Evolutionary conservation across 2,888 invertebrate genomes (phyloP).

Genomic region (Dascillus cervinus): DNA sequence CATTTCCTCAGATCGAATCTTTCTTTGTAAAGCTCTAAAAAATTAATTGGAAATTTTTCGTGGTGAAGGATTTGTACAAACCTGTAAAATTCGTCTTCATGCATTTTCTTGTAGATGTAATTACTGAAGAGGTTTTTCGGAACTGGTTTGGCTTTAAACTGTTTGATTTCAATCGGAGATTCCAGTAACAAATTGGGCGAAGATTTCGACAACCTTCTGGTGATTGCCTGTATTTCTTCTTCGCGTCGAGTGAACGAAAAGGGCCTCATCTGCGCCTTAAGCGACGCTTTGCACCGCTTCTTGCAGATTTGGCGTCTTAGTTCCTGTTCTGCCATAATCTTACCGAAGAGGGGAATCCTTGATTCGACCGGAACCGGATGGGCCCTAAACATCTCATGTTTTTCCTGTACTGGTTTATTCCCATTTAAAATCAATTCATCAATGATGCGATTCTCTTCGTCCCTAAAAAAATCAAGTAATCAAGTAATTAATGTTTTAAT

Average conservation of each 20-base stretch:
- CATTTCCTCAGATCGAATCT: constrained; percentile 63
- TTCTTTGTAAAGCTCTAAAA: constrained; percentile 54
- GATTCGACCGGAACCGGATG: constrained; percentile 63
- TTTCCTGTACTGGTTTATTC: constrained; percentile 35
- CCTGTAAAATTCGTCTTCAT: constrained; percentile 67
- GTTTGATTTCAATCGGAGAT: constrained; percentile 44
- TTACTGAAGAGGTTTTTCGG: constrained; percentile 64
- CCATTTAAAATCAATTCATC: constrained; percentile 42
- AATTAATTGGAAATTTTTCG: background rate
- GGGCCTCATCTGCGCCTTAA: constrained; percentile 58
- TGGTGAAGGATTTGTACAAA: constrained; percentile 23
- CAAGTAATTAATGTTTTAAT: background rate
- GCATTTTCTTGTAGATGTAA: constrained; percentile 61
- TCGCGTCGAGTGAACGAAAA: constrained; percentile 56
- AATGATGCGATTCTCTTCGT: constrained; percentile 55
- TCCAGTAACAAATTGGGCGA: constrained; percentile 35
- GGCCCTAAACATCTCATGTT: constrained; percentile 49
- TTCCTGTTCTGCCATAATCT: constrained; percentile 64
- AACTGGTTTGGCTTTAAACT: constrained; percentile 60
- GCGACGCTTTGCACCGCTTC: constrained; percentile 52
- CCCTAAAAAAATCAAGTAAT: constrained; percentile 41
- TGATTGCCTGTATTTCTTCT: constrained; percentile 45
- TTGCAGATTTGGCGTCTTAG: constrained; percentile 52
- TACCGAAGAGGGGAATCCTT: constrained; percentile 62
- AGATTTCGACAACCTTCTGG: constrained; percentile 36